Percentiles rank a stretch among this genome's conserved stretches.
These are phyloP conservation scores for Psettodes erumei DNA, from an alignment of 2,113 vertebrate genomes.

Conservation along the genomic window DNA sequence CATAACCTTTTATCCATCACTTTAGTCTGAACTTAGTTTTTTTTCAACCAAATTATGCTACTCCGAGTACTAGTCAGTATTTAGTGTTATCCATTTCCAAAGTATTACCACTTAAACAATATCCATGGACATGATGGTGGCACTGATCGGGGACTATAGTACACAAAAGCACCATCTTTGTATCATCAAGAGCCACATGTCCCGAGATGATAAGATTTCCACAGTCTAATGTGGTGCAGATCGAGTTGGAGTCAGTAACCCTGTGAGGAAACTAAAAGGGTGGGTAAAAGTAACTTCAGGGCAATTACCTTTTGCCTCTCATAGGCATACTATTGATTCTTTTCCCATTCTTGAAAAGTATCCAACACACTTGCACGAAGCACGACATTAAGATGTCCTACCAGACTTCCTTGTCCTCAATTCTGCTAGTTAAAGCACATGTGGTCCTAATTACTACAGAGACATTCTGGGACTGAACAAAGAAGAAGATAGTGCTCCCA, in stretches of 20 bases:
- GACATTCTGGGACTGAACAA: constrained; percentile 42
- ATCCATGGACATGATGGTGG: background rate
- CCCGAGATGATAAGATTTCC: constrained; percentile 2
- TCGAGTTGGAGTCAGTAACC: constrained; percentile 2
- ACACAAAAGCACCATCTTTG: background rate
- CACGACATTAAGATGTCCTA: constrained; percentile 18
- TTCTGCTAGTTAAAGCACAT: constrained; percentile 46
- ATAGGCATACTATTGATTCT: background rate
- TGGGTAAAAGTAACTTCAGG: background rate
- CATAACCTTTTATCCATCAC: background rate
- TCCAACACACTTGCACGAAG: background rate
- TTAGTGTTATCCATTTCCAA: too few relatives aligned
- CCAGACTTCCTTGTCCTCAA: constrained; percentile 34
- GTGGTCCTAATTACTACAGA: constrained; percentile 49
- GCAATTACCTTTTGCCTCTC: background rate
- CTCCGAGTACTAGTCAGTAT: background rate
- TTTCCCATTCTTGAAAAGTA: background rate
- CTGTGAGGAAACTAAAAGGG: background rate
- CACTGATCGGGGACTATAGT: background rate
- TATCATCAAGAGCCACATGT: background rate
- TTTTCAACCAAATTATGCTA: background rate
- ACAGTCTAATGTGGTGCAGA: background rate
- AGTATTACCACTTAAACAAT: background rate
- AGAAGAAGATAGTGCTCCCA: constrained; percentile 38
- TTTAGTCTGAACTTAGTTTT: background rate